Conservation (phyloP, 2,113 vertebrate species). For the Platanista minor region DNA sequence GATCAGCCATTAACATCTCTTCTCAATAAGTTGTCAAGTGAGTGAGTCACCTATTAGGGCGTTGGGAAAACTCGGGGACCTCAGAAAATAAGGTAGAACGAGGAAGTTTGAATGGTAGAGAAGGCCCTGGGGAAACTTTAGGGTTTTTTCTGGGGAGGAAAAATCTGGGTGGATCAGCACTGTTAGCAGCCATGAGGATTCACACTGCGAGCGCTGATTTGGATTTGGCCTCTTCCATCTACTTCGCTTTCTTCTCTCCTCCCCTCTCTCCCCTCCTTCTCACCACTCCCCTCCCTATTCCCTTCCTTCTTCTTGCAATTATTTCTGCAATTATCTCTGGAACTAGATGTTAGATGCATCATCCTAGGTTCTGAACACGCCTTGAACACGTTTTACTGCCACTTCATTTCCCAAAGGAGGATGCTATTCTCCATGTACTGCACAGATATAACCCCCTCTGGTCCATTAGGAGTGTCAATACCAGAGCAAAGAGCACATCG, state of each 20-base stretch:
- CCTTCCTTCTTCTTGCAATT: background rate
- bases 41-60: background rate
- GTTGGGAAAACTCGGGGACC: background rate
- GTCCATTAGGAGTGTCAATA: background rate
- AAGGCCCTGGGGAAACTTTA: background rate
- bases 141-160: background rate
- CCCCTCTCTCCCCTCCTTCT: rapidly evolving
- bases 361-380: background rate
- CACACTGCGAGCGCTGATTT: background rate
- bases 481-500: background rate
- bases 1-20: background rate
- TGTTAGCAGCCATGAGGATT: no score
- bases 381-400: background rate
- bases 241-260: background rate
- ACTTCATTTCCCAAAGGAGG: background rate
- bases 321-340: background rate
- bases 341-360: rapidly evolving
- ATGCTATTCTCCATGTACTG: background rate
- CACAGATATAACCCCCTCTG: background rate
- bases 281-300: background rate
- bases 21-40: background rate
- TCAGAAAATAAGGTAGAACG: background rate
- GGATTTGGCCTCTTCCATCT: background rate
- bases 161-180: rapidly evolving
- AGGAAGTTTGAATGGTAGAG: background rate